phyloP scores from a whole-genome alignment of 1,140 invertebrate species.

The Eriosoma lanigerum region DNA sequence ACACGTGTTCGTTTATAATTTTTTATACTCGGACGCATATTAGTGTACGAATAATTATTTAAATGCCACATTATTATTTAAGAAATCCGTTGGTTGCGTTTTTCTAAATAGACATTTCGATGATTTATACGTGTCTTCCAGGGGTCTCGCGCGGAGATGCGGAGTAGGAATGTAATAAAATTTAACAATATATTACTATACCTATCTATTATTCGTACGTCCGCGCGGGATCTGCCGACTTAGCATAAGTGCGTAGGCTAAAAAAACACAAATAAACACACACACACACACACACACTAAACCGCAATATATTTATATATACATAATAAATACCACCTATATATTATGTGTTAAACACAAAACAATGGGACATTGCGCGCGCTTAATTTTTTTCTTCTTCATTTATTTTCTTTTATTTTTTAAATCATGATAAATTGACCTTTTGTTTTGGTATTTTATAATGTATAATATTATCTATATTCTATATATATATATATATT shows the following conservation, averaged over 20 bases:
- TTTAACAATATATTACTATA: not conserved
- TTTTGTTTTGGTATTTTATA: constrained; percentile 49
- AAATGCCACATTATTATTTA: constrained; percentile 23
- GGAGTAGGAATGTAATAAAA: no score
- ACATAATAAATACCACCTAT: no score
- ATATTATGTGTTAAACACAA: constrained; percentile 11
- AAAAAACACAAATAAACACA: constrained; percentile 3
- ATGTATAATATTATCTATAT: no score
- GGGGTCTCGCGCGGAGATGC: not conserved
- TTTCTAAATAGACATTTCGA: constrained; percentile 26
- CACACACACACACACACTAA: not conserved
- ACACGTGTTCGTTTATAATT: no score
- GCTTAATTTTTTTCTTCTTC: not conserved
- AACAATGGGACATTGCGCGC: constrained; percentile 38
- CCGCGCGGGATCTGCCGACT: constrained; percentile 11
- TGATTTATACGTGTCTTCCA: constrained; percentile 1
- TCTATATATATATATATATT: no score
- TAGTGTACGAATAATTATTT: no score
- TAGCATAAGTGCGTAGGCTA: constrained; percentile 44
- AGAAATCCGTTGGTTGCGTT: not conserved
- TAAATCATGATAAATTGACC: constrained; percentile 49
- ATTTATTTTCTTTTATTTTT: not conserved
- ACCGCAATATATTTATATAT: not conserved
- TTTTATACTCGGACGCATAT: no score
- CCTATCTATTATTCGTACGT: constrained; percentile 15